A percentile compares a stretch with the other conserved stretches of the same genome.
Evolutionary conservation across 2,113 vertebrate genomes (phyloP).

Genomic region (Bos indicus): DNA sequence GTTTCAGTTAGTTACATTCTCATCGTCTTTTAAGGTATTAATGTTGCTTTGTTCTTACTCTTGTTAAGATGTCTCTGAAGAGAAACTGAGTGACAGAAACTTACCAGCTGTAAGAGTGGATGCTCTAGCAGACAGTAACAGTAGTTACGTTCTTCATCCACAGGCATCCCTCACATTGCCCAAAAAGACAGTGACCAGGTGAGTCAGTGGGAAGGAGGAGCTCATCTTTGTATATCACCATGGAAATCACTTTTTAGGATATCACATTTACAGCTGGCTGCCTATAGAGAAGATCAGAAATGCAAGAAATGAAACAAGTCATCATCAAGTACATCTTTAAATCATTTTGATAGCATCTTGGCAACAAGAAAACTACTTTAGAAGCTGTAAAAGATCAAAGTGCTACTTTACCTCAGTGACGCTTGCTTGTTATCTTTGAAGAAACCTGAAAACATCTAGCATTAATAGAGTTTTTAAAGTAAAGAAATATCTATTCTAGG

Average conservation of each 20-base stretch:
- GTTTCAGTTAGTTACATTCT: background rate
- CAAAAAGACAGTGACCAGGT: slow-evolving; percentile 75
- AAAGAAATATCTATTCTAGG: background rate
- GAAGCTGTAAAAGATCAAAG: background rate
- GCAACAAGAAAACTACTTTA: background rate
- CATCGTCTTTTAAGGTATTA: slow-evolving; percentile 43
- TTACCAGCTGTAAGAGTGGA: slow-evolving; percentile 75
- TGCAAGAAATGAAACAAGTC: background rate
- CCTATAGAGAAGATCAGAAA: slow-evolving; percentile 11
- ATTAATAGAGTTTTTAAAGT: background rate
- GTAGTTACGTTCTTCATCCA: slow-evolving; percentile 75
- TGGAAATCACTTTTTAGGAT: background rate
- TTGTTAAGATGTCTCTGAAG: slow-evolving; percentile 77
- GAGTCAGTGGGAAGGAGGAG: slow-evolving; percentile 41
- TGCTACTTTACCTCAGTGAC: background rate
- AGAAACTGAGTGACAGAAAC: slow-evolving; percentile 73
- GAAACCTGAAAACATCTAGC: background rate
- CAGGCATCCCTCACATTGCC: slow-evolving; percentile 70
- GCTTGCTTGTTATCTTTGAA: background rate
- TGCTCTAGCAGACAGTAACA: slow-evolving; percentile 72
- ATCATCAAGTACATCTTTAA: background rate
- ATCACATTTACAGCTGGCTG: background rate
- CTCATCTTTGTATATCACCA: background rate
- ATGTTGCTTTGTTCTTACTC: background rate
- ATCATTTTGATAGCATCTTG: slow-evolving; percentile 26